Percentiles rank a stretch among this genome's conserved stretches.
phyloP scores from a whole-genome alignment of 2,888 invertebrate species.

The Desoria tigrina region DNA sequence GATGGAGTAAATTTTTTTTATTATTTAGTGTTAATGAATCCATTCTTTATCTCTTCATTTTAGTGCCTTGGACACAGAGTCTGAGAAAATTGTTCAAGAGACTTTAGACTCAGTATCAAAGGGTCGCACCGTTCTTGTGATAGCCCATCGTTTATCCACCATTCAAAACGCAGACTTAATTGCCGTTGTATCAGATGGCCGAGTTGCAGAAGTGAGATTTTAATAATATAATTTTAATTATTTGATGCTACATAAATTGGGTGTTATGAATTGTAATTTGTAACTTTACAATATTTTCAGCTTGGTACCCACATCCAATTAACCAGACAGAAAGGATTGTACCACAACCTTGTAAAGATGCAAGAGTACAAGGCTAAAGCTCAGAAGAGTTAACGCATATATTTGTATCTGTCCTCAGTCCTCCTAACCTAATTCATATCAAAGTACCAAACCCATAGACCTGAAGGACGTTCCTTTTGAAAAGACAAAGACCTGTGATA shows the following conservation, averaged over 20 bases:
- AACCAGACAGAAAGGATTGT: constrained; percentile 74
- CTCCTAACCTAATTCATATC: background rate
- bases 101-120: constrained; percentile 80
- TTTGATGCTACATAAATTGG: constrained; percentile 15
- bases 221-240: constrained; percentile 29
- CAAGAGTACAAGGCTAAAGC: constrained; percentile 59
- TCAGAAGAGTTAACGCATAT: background rate
- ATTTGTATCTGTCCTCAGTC: background rate
- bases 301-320: constrained; percentile 81
- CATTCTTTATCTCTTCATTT: no score
- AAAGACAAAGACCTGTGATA: no score
- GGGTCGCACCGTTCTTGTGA: constrained; percentile 89
- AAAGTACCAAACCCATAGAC: no score
- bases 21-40: background rate
- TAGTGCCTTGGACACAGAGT: constrained; percentile 89
- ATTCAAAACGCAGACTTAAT: constrained; percentile 88
- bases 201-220: constrained; percentile 72
- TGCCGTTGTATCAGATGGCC: constrained; percentile 82
- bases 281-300: constrained; percentile 59
- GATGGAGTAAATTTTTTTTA: constrained; percentile 12
- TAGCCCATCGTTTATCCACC: constrained; percentile 91
- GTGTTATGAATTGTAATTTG: background rate
- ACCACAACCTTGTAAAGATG: constrained; percentile 80
- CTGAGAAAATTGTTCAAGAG: constrained; percentile 84
- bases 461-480: no score